Conservation (phyloP, 1,140 invertebrate species). For the Ctenoplectra terminalis region DNA sequence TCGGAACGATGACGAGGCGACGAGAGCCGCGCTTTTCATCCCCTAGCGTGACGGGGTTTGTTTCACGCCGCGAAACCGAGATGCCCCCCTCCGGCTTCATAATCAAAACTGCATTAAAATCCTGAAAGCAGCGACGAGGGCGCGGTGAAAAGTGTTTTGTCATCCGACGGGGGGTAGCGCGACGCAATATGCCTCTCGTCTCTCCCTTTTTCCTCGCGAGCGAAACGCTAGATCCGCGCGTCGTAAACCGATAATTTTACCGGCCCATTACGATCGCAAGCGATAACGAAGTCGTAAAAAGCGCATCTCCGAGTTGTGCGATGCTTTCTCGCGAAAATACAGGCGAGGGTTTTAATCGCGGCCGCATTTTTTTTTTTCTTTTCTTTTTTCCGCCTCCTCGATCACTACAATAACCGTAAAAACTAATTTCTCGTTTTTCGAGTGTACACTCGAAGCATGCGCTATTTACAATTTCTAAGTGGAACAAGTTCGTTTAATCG, state of each 20-base stretch:
- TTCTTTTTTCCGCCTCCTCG: background rate
- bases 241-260: constrained; percentile 48
- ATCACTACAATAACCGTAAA: constrained; percentile 16
- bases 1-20: constrained; percentile 39
- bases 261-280: constrained; percentile 34
- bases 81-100: constrained; percentile 47
- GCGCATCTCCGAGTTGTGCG: background rate
- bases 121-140: constrained; percentile 62
- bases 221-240: background rate
- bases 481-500: too few relatives aligned
- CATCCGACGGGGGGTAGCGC: constrained; percentile 60
- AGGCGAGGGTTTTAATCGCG: constrained; percentile 24
- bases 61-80: constrained; percentile 48
- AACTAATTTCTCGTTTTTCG: constrained; percentile 10
- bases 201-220: constrained; percentile 26
- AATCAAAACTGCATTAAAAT: constrained; percentile 76
- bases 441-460: too few relatives aligned
- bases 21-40: constrained; percentile 12
- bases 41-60: constrained; percentile 37
- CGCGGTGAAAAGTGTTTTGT: constrained; percentile 72
- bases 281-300: constrained; percentile 37
- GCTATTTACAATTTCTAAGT: too few relatives aligned
- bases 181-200: constrained; percentile 65
- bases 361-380: too few relatives aligned
- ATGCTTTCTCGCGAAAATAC: constrained; percentile 16